A percentile compares a stretch with the other conserved stretches of the same genome.
Evolutionary conservation across 2,797 vertebrate species (phyloP).

Genomic region (Clarias pachynema): DNA sequence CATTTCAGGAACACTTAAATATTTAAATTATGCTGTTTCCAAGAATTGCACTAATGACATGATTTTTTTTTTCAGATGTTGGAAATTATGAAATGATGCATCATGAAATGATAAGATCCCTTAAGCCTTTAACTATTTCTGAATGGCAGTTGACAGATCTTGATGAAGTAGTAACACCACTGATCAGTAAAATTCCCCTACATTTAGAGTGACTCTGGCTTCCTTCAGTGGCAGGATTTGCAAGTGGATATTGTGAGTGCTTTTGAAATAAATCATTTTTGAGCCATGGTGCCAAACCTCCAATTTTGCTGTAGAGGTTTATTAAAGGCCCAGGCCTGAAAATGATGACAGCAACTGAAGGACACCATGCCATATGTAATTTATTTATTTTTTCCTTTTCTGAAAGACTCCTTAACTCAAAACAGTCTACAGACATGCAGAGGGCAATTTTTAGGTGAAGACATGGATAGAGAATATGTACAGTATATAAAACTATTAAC

Average conservation of each 20-base stretch:
- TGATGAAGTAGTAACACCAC: constrained; percentile 68
- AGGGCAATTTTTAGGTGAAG: neutral
- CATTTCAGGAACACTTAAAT: neutral
- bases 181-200: constrained; percentile 68
- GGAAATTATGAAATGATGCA: neutral
- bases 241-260: neutral
- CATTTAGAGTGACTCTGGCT: constrained; percentile 49
- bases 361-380: neutral
- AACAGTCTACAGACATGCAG: neutral
- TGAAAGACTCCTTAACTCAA: neutral
- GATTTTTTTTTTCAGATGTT: neutral
- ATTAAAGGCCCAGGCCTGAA: neutral
- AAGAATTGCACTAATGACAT: neutral
- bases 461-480: neutral
- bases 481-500: constrained; percentile 2
- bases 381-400: neutral
- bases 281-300: neutral
- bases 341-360: neutral
- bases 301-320: neutral
- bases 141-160: constrained; percentile 71
- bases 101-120: constrained; percentile 18
- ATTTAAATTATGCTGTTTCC: neutral
- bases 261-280: constrained; percentile 8
- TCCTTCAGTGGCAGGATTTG: neutral
- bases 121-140: constrained; percentile 58